phyloP scores from a whole-genome alignment of 2,113 vertebrate genomes.

The Malaclemys terrapin region DNA sequence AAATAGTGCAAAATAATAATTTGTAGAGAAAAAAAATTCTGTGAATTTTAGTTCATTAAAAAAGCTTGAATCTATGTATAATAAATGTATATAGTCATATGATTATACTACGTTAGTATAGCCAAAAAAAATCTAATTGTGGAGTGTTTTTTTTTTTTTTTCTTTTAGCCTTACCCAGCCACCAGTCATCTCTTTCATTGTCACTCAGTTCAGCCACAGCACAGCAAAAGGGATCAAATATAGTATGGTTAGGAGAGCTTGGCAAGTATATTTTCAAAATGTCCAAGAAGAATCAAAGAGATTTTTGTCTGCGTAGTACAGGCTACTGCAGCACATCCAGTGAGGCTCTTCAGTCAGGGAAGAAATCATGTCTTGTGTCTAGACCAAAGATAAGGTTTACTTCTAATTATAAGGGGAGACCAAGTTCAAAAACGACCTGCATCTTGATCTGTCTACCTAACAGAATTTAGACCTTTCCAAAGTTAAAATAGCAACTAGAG shows the following conservation, averaged over 20 bases:
- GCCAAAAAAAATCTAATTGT: neutral
- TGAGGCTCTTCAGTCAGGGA: neutral
- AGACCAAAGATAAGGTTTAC: neutral
- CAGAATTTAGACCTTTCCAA: neutral
- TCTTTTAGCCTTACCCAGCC: neutral
- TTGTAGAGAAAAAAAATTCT: neutral
- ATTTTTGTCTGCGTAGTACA: slow-evolving; percentile 19
- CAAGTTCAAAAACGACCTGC: neutral
- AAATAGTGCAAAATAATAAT: slow-evolving; percentile 23
- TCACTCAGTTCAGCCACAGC: neutral
- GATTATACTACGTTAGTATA: neutral
- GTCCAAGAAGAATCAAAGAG: slow-evolving; percentile 12
- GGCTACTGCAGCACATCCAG: slow-evolving; percentile 4
- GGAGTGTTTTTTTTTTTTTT: neutral
- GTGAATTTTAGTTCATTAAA: neutral
- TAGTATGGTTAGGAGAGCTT: neutral
- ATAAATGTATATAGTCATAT: neutral
- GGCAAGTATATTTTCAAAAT: neutral
- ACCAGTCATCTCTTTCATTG: neutral
- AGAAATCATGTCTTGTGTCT: neutral
- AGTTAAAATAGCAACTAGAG: neutral
- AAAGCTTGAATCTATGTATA: neutral
- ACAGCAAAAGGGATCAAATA: neutral
- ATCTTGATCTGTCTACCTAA: slow-evolving; percentile 21
- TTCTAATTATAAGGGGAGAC: neutral